A percentile compares a stretch with the other conserved stretches of the same genome.
These are phyloP conservation scores for Trematomus loennbergii DNA, from an alignment of 2,113 vertebrate genomes.

Conservation along the genomic window DNA sequence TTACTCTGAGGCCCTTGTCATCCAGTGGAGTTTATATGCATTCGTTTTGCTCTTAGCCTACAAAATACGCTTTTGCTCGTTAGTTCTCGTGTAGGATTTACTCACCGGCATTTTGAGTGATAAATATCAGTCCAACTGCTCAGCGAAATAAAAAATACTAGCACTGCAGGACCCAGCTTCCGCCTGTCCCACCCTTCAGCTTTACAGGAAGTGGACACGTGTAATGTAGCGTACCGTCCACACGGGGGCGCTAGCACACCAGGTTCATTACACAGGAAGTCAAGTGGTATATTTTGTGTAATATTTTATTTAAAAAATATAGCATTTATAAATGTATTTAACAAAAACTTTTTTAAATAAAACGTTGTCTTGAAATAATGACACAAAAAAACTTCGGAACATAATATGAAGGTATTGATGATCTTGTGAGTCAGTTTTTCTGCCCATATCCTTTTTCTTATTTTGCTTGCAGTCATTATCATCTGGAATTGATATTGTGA, in stretches of 20 bases:
- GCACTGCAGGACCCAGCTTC: conserved; percentile 71
- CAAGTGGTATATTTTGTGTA: background rate
- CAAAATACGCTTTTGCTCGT: rapidly evolving
- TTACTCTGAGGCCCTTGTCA: background rate
- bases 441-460: background rate
- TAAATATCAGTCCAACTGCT: conserved; percentile 57
- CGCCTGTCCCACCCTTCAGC: conserved; percentile 84
- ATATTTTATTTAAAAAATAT: conserved; percentile 67
- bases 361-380: conserved; percentile 1
- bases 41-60: background rate
- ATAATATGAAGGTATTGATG: background rate
- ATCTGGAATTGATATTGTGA: background rate
- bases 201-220: conserved; percentile 76
- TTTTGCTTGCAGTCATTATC: background rate
- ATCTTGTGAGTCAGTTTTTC: background rate
- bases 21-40: background rate
- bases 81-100: background rate
- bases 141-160: conserved; percentile 46
- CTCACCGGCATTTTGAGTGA: conserved; percentile 89
- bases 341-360: conserved; percentile 3
- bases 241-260: conserved; percentile 43
- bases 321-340: conserved; percentile 32
- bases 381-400: background rate
- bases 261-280: background rate
- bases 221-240: conserved; percentile 25